These are phyloP conservation scores for Tribolium castaneum DNA, from an alignment of 1,140 invertebrate genomes.

Conservation along the genomic window DNA sequence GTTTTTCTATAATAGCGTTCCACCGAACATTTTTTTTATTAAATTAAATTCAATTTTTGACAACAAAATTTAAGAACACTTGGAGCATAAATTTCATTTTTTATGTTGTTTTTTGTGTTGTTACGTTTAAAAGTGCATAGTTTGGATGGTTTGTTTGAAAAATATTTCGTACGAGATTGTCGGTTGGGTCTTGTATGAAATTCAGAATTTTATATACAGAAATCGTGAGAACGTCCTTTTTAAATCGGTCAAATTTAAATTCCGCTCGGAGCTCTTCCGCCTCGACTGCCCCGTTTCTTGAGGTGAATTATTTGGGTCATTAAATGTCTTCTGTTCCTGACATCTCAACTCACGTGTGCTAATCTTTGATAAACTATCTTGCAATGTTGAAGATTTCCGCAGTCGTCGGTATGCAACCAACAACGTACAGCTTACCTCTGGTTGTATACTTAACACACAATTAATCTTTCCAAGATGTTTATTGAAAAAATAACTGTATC, in stretches of 20 bases:
- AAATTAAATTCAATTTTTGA: no score
- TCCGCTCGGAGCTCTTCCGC: background rate
- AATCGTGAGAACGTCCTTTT: background rate
- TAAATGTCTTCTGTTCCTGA: slow-evolving; percentile 34
- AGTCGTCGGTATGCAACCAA: background rate
- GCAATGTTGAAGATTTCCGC: background rate
- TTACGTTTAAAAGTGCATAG: no score
- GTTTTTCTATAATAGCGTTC: no score
- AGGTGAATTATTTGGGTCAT: slow-evolving; percentile 24
- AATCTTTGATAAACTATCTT: background rate
- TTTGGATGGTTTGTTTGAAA: no score
- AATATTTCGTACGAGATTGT: no score
- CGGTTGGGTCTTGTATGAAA: no score
- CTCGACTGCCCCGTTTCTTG: background rate
- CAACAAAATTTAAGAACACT: no score
- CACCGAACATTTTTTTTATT: no score
- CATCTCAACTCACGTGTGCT: background rate
- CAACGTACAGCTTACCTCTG: background rate
- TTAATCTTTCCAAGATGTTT: background rate
- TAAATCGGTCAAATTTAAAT: background rate
- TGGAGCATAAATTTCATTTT: no score
- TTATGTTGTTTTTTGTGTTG: no score
- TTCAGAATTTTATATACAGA: no score
- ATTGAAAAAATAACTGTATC: slow-evolving; percentile 8
- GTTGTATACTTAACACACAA: background rate